Evolutionary conservation across 1,140 invertebrate genomes (phyloP).

Genomic region (Eueides isabella): DNA sequence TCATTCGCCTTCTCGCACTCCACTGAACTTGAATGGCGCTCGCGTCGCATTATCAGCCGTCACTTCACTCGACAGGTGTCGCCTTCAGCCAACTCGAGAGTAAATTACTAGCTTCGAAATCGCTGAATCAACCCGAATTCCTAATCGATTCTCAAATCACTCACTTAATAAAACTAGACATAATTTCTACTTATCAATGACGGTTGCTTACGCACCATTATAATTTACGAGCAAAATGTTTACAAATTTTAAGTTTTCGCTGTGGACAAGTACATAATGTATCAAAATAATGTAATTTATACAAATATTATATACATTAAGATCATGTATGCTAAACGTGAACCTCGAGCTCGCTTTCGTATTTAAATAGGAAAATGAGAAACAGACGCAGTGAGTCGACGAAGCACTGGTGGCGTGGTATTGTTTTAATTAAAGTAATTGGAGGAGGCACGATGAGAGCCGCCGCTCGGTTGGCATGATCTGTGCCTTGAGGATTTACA

Average conservation of each 20-base stretch:
- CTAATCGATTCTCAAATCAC: slow-evolving; percentile 77
- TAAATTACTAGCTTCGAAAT: slow-evolving; percentile 80
- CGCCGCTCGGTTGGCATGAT: slow-evolving; percentile 76
- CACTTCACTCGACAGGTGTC: slow-evolving; percentile 80
- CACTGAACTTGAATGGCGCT: slow-evolving; percentile 73
- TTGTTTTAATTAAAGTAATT: slow-evolving; percentile 82
- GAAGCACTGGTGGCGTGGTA: slow-evolving; percentile 76
- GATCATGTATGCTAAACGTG: slow-evolving; percentile 75
- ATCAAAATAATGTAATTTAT: too few species aligned
- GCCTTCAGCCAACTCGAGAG: slow-evolving; percentile 80
- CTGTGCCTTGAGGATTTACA: slow-evolving; percentile 81
- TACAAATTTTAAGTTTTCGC: background rate
- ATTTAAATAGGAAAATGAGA: slow-evolving; percentile 82
- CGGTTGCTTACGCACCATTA: slow-evolving; percentile 30
- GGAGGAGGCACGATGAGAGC: slow-evolving; percentile 77
- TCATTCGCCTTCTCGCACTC: slow-evolving; percentile 64
- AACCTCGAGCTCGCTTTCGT: slow-evolving; percentile 77
- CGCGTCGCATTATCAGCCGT: slow-evolving; percentile 80
- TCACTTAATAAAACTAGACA: slow-evolving; percentile 60
- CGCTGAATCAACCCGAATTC: slow-evolving; percentile 78
- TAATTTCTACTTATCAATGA: slow-evolving; percentile 48
- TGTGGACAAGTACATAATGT: background rate
- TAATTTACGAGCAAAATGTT: background rate
- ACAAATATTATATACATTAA: background rate
- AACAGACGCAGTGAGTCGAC: slow-evolving; percentile 78